Evolutionary conservation across 92 coral and sea anemone species (phyloP).

Genomic region (Bergia puertoricense): DNA sequence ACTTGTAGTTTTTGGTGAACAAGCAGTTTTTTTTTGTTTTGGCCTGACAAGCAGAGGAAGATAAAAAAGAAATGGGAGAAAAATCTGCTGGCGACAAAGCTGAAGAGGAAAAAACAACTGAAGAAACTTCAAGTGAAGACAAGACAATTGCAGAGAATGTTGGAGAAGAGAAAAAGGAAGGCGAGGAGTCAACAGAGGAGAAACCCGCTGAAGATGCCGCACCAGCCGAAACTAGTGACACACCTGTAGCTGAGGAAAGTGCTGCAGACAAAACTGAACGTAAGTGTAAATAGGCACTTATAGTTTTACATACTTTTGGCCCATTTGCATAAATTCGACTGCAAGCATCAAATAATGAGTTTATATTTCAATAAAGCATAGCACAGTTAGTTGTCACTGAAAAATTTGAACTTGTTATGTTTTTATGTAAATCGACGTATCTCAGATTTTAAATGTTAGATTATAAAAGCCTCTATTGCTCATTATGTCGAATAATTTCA

Average conservation of each 20-base stretch:
- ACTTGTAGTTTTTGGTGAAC: not conserved
- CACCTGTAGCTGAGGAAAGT: conserved; percentile 27
- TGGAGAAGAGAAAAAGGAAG: not conserved
- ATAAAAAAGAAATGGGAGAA: conserved; percentile 46
- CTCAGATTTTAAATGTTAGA: no score
- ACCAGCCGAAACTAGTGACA: conserved; percentile 11
- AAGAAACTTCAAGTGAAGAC: conserved; percentile 48
- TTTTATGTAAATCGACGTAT: no score
- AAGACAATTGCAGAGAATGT: conserved; percentile 22
- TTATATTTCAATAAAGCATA: no score
- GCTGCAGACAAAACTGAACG: conserved; percentile 20
- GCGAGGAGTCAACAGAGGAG: not conserved
- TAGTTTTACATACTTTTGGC: no score
- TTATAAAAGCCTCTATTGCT: no score
- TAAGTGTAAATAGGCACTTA: not conserved
- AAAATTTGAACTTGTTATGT: no score
- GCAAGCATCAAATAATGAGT: no score
- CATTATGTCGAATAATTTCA: no score
- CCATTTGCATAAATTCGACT: no score
- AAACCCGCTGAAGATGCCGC: conserved; percentile 1
- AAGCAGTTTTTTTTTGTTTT: conserved; percentile 10
- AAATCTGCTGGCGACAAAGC: conserved; percentile 10
- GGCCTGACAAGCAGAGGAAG: conserved; percentile 42
- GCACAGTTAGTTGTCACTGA: no score
- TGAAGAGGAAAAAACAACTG: conserved; percentile 39